phyloP scores from a whole-genome alignment of 30 jellyfish, hydroid and myxozoan genomes.

The Rhopilema esculentum region DNA sequence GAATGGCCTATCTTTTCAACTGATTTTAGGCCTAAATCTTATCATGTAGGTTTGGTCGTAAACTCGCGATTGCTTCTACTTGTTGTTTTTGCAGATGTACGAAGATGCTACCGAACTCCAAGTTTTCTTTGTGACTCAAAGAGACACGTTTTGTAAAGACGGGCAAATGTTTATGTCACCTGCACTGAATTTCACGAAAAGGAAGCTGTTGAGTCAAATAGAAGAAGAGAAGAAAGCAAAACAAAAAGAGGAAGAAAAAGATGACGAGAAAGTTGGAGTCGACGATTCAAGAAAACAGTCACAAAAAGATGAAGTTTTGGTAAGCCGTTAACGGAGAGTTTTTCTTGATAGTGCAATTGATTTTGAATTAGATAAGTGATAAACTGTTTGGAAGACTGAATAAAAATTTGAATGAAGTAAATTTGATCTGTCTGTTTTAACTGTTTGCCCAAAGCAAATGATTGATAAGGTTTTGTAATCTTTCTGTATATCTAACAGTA shows the following conservation, averaged over 20 bases:
- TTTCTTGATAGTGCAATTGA: no score
- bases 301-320: slow-evolving; percentile 66
- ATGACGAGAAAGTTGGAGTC: slow-evolving; percentile 67
- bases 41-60: no score
- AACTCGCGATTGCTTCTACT: no score
- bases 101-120: slow-evolving; percentile 95
- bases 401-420: no score
- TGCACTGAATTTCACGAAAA: slow-evolving; percentile 72
- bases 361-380: no score
- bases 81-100: slow-evolving; percentile 73
- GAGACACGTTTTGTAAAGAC: slow-evolving; percentile 86
- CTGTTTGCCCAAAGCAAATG: no score
- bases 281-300: slow-evolving; percentile 57
- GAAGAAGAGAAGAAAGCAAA: slow-evolving; percentile 85
- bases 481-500: no score
- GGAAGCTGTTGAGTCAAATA: slow-evolving; percentile 71
- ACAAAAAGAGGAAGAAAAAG: slow-evolving; percentile 69
- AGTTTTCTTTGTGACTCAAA: slow-evolving; percentile 69
- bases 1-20: no score
- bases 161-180: slow-evolving; percentile 92
- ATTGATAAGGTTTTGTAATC: no score
- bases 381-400: no score
- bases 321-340: not conserved
- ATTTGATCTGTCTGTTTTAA: no score
- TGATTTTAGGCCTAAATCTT: no score